Evolutionary conservation across 2,888 invertebrate genomes (phyloP).

Genomic region (Anagyrus pseudococci): DNA sequence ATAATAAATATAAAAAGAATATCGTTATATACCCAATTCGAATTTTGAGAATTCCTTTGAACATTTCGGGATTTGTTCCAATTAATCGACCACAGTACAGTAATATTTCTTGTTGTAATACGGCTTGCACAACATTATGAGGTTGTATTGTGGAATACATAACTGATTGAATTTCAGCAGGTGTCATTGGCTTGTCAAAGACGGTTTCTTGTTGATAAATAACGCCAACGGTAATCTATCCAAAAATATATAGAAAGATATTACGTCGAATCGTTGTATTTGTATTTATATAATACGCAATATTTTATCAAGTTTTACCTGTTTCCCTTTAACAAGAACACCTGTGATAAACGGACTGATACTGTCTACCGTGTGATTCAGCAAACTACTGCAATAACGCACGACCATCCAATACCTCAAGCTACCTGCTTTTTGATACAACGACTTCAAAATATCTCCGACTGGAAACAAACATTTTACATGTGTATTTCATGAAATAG

Average conservation of each 20-base stretch:
- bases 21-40: slow-evolving; percentile 67
- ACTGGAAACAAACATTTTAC: slow-evolving; percentile 63
- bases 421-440: slow-evolving; percentile 86
- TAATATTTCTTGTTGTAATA: slow-evolving; percentile 91
- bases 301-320: slow-evolving; percentile 66
- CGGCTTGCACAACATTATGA: slow-evolving; percentile 90
- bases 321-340: slow-evolving; percentile 96
- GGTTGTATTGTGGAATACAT: slow-evolving; percentile 91
- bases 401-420: slow-evolving; percentile 92
- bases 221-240: slow-evolving; percentile 92
- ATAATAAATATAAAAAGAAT: slow-evolving; percentile 54
- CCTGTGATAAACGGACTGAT: slow-evolving; percentile 98
- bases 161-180: slow-evolving; percentile 90
- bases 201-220: slow-evolving; percentile 93
- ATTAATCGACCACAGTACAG: slow-evolving; percentile 93
- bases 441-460: slow-evolving; percentile 71
- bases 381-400: slow-evolving; percentile 90
- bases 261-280: too few relatives aligned
- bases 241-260: too few relatives aligned
- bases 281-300: too few relatives aligned
- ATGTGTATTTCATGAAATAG: slow-evolving; percentile 2
- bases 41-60: slow-evolving; percentile 90
- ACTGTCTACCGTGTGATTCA: slow-evolving; percentile 95
- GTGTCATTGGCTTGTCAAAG: slow-evolving; percentile 98
- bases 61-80: slow-evolving; percentile 91